Conservation (phyloP, 2,888 invertebrate genomes). For the Hemistola chrysoprasaria region DNA sequence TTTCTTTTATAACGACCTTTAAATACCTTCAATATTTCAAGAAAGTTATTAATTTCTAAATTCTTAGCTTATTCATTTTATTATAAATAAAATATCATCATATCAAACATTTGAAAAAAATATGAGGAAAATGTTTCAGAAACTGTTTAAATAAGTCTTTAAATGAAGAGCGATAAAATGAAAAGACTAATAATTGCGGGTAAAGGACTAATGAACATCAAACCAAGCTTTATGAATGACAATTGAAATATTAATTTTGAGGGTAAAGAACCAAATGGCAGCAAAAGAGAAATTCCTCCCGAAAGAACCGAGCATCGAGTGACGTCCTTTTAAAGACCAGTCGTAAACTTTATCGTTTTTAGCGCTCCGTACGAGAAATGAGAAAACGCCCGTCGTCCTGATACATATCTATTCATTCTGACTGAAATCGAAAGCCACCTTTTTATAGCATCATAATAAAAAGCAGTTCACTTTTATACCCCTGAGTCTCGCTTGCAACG, state of each 20-base stretch:
- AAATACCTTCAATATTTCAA: not conserved
- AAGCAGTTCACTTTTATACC: slow-evolving; percentile 23
- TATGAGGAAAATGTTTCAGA: no score
- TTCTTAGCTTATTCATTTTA: not conserved
- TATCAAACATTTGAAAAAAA: no score
- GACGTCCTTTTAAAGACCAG: slow-evolving; percentile 64
- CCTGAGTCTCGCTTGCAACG: slow-evolving; percentile 11
- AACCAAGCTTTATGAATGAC: slow-evolving; percentile 20
- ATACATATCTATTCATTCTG: slow-evolving; percentile 33
- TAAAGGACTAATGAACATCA: slow-evolving; percentile 13
- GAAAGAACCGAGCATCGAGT: slow-evolving; percentile 63
- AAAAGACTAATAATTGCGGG: slow-evolving; percentile 21
- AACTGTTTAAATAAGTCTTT: no score
- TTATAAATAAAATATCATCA: not conserved
- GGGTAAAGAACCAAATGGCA: slow-evolving; percentile 45
- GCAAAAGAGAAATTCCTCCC: slow-evolving; percentile 63
- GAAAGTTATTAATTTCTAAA: not conserved
- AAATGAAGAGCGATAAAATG: slow-evolving; percentile 19
- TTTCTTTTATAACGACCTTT: no score
- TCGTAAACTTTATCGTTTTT: slow-evolving; percentile 73
- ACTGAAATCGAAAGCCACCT: slow-evolving; percentile 31
- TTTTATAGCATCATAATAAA: slow-evolving; percentile 34
- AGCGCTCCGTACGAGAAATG: slow-evolving; percentile 61
- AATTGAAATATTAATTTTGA: slow-evolving; percentile 34
- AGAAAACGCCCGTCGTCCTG: slow-evolving; percentile 40